Percentiles rank a stretch among this genome's conserved stretches.
Evolutionary conservation across 1,140 invertebrate genomes (phyloP).

Genomic region (Dryas iulia): DNA sequence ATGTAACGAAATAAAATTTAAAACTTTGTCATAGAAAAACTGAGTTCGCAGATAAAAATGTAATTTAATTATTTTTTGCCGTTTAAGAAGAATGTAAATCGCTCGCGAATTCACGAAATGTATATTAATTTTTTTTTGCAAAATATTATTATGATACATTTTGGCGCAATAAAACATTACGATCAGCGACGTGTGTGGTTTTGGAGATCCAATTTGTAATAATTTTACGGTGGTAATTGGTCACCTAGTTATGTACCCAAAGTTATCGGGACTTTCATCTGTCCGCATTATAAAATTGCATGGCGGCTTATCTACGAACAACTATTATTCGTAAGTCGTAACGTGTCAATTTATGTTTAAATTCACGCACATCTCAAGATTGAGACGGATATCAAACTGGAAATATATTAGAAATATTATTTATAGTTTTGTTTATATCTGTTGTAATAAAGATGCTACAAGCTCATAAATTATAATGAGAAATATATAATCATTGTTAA

Average conservation of each 20-base stretch:
- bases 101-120: not conserved
- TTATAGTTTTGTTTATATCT: too few species aligned
- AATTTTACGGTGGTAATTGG: slow-evolving; percentile 2
- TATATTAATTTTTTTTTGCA: not conserved
- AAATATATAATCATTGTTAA: not conserved
- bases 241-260: slow-evolving; percentile 3
- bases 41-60: too few species aligned
- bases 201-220: slow-evolving; percentile 23
- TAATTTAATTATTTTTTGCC: not conserved
- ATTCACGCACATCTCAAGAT: not conserved
- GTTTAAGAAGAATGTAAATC: not conserved
- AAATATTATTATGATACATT: not conserved
- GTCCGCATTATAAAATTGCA: slow-evolving; percentile 51
- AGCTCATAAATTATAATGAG: not conserved
- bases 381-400: slow-evolving; percentile 28
- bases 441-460: not conserved
- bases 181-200: slow-evolving; percentile 23
- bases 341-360: slow-evolving; percentile 30
- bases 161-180: not conserved
- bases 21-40: too few species aligned
- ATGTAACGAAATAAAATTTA: not conserved
- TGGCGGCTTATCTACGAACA: slow-evolving; percentile 44
- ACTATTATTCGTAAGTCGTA: slow-evolving; percentile 36
- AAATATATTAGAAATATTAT: too few species aligned
- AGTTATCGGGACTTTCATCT: slow-evolving; percentile 51